phyloP scores from a whole-genome alignment of 2,888 invertebrate species.

The Tineola bisselliella region DNA sequence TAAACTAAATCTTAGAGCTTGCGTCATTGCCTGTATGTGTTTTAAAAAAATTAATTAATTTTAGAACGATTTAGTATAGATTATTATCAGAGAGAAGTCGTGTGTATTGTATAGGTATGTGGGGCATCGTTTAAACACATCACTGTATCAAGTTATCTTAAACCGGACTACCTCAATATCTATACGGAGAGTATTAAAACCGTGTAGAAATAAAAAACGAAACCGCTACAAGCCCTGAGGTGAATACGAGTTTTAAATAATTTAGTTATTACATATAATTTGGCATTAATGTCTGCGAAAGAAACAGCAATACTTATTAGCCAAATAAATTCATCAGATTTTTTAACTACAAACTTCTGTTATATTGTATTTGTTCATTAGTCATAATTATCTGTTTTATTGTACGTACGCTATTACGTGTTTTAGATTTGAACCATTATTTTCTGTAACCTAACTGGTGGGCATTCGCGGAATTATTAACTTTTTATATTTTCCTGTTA shows the following conservation, averaged over 20 bases:
- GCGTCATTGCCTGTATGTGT: too few relatives aligned
- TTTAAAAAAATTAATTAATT: too few relatives aligned
- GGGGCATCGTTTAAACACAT: constrained; percentile 40
- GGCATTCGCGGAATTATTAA: not conserved
- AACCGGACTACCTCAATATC: constrained; percentile 47
- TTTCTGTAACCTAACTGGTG: not conserved
- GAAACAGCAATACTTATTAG: too few relatives aligned
- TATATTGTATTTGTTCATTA: too few relatives aligned
- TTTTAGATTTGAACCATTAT: not conserved
- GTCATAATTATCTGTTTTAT: not conserved
- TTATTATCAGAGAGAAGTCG: not conserved
- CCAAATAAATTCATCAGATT: too few relatives aligned
- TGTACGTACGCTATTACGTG: not conserved
- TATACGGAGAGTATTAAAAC: not conserved
- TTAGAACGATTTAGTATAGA: not conserved
- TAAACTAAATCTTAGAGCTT: too few relatives aligned
- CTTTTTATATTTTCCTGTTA: not conserved
- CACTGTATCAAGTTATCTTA: constrained; percentile 42
- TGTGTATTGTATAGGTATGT: constrained; percentile 44
- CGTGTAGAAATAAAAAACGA: constrained; percentile 1
- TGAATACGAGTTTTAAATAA: not conserved
- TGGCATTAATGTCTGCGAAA: not conserved
- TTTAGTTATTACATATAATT: not conserved
- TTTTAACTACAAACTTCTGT: too few relatives aligned
- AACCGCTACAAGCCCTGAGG: constrained; percentile 1